These are phyloP conservation scores for Auanema sp. DNA, from an alignment of 2,888 invertebrate species.

Conservation along the genomic window DNA sequence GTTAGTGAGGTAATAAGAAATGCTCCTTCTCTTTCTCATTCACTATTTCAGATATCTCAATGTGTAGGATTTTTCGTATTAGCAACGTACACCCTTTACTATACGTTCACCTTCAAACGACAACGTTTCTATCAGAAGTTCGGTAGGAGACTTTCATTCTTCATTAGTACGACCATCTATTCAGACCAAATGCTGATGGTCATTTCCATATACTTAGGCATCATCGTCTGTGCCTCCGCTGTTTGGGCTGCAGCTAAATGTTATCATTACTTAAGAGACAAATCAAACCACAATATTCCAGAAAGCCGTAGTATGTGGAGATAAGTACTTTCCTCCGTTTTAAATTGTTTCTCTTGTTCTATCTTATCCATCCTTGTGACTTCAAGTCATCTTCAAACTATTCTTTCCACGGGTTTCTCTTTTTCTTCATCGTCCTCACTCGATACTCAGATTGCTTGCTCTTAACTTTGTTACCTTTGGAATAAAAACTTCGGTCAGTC, in stretches of 20 bases:
- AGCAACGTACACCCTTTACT: conserved; percentile 43
- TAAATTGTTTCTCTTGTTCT: neutral
- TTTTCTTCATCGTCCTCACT: neutral
- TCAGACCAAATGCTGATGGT: conserved; percentile 50
- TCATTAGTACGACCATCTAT: conserved; percentile 1
- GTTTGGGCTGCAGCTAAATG: conserved; percentile 51
- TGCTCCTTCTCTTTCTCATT: neutral
- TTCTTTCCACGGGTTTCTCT: neutral
- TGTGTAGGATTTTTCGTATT: conserved; percentile 46
- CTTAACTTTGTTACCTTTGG: no score
- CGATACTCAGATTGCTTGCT: no score
- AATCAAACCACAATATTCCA: conserved; percentile 25
- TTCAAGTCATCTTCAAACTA: neutral
- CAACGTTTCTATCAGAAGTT: conserved; percentile 43
- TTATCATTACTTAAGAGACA: conserved; percentile 42
- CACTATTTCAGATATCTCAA: conserved; percentile 38
- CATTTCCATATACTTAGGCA: conserved; percentile 47
- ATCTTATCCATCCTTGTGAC: neutral
- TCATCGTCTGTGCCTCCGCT: conserved; percentile 40
- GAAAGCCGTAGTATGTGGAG: conserved; percentile 42
- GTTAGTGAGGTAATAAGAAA: conserved; percentile 36
- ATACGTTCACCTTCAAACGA: conserved; percentile 33
- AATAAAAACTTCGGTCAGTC: no score
- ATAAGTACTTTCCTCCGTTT: conserved; percentile 3
- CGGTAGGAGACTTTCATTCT: no score